Evolutionary conservation across 2,113 vertebrate genomes (phyloP).

Genomic region (Notarius quadriscutis): DNA sequence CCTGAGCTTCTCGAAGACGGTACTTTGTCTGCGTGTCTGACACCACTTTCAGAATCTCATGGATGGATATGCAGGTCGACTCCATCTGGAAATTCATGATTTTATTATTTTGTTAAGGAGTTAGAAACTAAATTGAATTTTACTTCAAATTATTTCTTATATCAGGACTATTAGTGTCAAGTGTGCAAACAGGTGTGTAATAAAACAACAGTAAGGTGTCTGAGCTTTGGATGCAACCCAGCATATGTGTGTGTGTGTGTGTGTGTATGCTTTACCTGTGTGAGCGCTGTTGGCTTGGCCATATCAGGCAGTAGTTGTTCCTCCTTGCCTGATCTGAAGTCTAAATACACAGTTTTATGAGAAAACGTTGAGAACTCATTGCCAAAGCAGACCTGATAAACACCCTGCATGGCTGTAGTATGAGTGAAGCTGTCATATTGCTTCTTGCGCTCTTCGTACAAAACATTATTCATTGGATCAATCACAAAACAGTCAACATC

Average conservation of each 20-base stretch:
- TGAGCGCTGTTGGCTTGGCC: constrained; percentile 76
- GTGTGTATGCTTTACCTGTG: constrained; percentile 76
- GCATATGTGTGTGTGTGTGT: not conserved
- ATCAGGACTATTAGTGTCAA: not conserved
- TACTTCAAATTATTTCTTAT: not conserved
- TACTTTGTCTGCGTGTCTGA: constrained; percentile 83
- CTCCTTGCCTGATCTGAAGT: constrained; percentile 81
- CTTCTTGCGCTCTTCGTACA: constrained; percentile 85
- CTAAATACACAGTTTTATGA: constrained; percentile 85
- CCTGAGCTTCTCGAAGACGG: constrained; percentile 82
- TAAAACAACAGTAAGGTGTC: not conserved
- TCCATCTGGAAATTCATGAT: constrained; percentile 76
- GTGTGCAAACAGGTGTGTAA: not conserved
- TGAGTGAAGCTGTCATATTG: constrained; percentile 86
- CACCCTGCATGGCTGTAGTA: constrained; percentile 70
- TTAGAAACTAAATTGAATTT: not conserved
- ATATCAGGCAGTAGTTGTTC: constrained; percentile 76
- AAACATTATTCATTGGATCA: constrained; percentile 73
- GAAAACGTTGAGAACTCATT: constrained; percentile 93
- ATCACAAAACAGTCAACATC: constrained; percentile 88
- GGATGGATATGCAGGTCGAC: constrained; percentile 83
- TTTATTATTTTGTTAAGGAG: not conserved
- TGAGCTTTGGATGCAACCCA: not conserved
- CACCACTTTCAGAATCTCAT: constrained; percentile 82
- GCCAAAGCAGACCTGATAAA: constrained; percentile 89